phyloP scores from a whole-genome alignment of 2,797 vertebrate species.

The Notolepis coatsorum region DNA sequence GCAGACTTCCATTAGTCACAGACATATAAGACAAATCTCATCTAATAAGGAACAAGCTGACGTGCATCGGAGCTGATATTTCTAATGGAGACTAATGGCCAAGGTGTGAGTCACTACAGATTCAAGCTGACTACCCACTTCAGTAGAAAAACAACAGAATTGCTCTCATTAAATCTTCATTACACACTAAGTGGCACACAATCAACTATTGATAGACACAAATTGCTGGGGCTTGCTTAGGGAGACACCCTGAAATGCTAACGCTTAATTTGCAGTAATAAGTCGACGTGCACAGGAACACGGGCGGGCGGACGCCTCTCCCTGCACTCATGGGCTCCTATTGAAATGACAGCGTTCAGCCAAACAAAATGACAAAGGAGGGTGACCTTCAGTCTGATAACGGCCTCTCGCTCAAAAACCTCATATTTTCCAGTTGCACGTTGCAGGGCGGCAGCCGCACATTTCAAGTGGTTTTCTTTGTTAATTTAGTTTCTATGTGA shows the following conservation, averaged over 20 bases:
- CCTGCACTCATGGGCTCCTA: constrained; percentile 50
- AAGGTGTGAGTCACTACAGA: constrained; percentile 64
- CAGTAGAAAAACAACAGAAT: constrained; percentile 63
- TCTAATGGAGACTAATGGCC: constrained; percentile 78
- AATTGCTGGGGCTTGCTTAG: constrained; percentile 78
- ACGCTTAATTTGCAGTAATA: constrained; percentile 82
- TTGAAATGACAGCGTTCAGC: constrained; percentile 55
- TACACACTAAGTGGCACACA: constrained; percentile 84
- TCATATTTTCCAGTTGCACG: constrained; percentile 41
- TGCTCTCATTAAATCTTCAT: constrained; percentile 85
- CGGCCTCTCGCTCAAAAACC: constrained; percentile 45
- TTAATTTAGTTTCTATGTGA: constrained; percentile 50
- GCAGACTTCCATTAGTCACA: constrained; percentile 46
- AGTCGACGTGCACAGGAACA: constrained; percentile 53
- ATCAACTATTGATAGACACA: constrained; percentile 84
- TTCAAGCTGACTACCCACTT: constrained; percentile 68
- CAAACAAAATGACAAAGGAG: constrained; percentile 68
- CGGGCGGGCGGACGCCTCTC: constrained; percentile 36
- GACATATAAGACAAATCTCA: constrained; percentile 52
- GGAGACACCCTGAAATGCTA: constrained; percentile 78
- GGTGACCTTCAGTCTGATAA: constrained; percentile 72
- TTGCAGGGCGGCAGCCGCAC: constrained; percentile 43
- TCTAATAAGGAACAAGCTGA: constrained; percentile 69
- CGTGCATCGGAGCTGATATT: constrained; percentile 55
- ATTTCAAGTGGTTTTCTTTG: constrained; percentile 69